phyloP scores from a whole-genome alignment of 2,113 vertebrate genomes.

The Gulo gulo region DNA sequence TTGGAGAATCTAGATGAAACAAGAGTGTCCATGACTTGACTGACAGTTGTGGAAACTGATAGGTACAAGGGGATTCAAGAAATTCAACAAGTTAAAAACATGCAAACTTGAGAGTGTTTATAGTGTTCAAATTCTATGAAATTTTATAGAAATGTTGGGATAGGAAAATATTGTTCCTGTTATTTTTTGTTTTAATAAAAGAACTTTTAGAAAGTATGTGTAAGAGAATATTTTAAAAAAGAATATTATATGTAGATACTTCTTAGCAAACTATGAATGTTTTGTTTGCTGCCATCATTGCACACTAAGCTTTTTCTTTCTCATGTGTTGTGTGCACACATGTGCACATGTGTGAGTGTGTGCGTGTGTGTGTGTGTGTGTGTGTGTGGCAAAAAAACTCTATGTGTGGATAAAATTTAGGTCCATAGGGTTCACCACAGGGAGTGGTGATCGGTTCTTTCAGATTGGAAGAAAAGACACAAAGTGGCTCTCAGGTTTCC shows the following conservation, averaged over 20 bases:
- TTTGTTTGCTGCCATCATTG: neutral
- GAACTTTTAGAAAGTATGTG: neutral
- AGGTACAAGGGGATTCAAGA: neutral
- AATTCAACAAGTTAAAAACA: neutral
- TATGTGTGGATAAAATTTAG: neutral
- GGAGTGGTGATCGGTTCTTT: neutral
- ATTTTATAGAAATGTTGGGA: neutral
- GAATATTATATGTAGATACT: neutral
- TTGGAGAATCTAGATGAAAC: neutral
- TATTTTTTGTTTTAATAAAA: neutral
- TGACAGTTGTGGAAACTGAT: neutral
- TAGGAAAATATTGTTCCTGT: neutral
- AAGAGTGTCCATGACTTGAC: neutral
- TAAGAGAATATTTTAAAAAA: neutral
- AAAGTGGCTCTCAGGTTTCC: neutral
- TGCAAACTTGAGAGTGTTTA: neutral
- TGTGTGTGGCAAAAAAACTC: neutral
- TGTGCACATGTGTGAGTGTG: too few relatives aligned
- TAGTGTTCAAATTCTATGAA: neutral
- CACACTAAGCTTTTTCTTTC: neutral
- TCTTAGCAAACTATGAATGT: neutral
- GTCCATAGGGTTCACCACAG: neutral
- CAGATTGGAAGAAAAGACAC: neutral
- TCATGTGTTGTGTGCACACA: too few relatives aligned
- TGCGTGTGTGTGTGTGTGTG: too few relatives aligned